Evolutionary conservation across 2,888 invertebrate species (phyloP).

Genomic region (Drosophila monieri): DNA sequence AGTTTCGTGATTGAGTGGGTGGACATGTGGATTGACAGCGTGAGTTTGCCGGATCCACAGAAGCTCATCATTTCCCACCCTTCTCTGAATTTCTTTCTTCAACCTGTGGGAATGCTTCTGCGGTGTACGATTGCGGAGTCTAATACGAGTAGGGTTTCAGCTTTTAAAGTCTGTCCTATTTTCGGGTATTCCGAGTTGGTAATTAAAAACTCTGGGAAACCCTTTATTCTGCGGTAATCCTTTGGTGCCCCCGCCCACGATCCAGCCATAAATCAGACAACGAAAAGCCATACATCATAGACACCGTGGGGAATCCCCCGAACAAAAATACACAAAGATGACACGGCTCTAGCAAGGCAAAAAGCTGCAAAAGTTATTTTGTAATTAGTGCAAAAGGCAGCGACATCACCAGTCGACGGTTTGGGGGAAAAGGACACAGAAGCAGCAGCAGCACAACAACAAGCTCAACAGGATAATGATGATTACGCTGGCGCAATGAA

Average conservation of each 20-base stretch:
- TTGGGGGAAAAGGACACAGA: conserved; percentile 17
- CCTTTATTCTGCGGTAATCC: conserved; percentile 52
- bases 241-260: conserved; percentile 14
- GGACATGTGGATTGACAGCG: conserved; percentile 82
- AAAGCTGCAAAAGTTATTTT: conserved; percentile 70
- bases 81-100: background rate
- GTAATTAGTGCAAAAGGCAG: conserved; percentile 69
- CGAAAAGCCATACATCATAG: conserved; percentile 74
- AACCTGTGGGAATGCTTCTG: conserved; percentile 13
- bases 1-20: conserved; percentile 77
- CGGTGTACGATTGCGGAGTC: conserved; percentile 13
- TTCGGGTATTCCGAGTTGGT: conserved; percentile 40
- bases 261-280: conserved; percentile 49
- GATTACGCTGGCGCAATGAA: conserved; percentile 55
- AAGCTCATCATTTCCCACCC: conserved; percentile 34
- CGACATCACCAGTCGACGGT: conserved; percentile 32
- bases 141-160: conserved; percentile 14
- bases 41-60: conserved; percentile 80
- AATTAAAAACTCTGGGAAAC: conserved; percentile 64
- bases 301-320: conserved; percentile 69
- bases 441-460: conserved; percentile 35
- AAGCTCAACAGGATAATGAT: conserved; percentile 36
- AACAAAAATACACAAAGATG: conserved; percentile 56
- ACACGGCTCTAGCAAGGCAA: conserved; percentile 46
- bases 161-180: conserved; percentile 31